Conservation (phyloP, 1,140 invertebrate genomes). For the Papilio xuthus region DNA sequence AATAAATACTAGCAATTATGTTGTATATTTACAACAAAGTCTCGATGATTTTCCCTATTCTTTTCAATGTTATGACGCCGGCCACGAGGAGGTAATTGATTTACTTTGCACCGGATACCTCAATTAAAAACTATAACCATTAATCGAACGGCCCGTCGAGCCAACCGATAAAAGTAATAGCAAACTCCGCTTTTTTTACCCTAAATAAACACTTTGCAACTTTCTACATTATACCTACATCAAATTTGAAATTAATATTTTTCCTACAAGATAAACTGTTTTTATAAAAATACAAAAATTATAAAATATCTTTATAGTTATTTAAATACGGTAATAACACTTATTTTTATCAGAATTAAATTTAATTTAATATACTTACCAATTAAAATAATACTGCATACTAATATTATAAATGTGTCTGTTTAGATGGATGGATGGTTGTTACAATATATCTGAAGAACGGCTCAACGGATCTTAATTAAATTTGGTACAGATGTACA, state of each 20-base stretch:
- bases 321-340: too few species aligned
- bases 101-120: slow-evolving; percentile 23
- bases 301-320: too few species aligned
- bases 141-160: slow-evolving; percentile 17
- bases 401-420: too few species aligned
- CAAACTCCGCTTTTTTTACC: slow-evolving; percentile 8
- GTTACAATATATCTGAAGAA: too few species aligned
- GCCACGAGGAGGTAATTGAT: slow-evolving; percentile 19
- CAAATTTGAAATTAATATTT: background rate
- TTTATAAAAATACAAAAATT: too few species aligned
- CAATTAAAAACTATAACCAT: slow-evolving; percentile 20
- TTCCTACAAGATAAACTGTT: too few species aligned
- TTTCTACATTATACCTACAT: background rate
- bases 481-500: too few species aligned
- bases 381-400: too few species aligned
- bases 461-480: too few species aligned
- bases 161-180: slow-evolving; percentile 17
- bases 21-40: background rate
- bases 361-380: too few species aligned
- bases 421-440: too few species aligned
- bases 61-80: slow-evolving; percentile 7
- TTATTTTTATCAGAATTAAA: too few species aligned
- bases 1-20: background rate
- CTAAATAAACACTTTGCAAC: slow-evolving; percentile 5
- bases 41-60: background rate